Base-by-base conservation (phyloP, 2,113 vertebrate genomes). In the Menidia beryllina region DNA sequence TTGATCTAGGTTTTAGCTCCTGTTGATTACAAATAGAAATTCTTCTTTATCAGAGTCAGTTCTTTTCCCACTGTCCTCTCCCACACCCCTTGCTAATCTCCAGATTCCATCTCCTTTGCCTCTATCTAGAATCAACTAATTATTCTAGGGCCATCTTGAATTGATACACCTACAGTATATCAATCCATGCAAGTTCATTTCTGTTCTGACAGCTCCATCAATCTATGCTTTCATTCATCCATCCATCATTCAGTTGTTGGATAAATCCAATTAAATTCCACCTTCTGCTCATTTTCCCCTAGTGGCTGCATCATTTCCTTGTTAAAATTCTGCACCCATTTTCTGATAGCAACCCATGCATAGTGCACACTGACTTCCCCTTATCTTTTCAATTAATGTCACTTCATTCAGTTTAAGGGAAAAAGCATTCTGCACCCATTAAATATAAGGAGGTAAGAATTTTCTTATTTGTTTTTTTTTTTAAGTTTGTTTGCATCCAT, bases 221-320 rank as follows among this genome's bases (percentile, higher is more conserved):
- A 39, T n/a, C 12, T 27, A 39, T 48, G 3, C 25, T 19, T 24
- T 25, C 4, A 17, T 51, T 26, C 48, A 64, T 49, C 47, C 62
- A 76, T 70, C 49, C 49, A 69, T 76, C 72, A 34, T 66, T 69
- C 30, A 80, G 62, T 38, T 76, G 77, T 50, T 69, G 71, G 51
- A 51, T 69, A 60, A 69, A 79, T 82, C 65, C 39, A 71, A 77
- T 87, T 77, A 77, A 57, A 77, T 27, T 30, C 24, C 9, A 68
- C 17, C 17, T 15, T 63, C n/a, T 76, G 38, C 48, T 26, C 36
- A 14, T 75, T 72, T 41, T 45, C 43, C 49, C 57, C 13, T 39
- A 30, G 36, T 72, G 49, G 24, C 25, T 39, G 30, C 45, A 60
- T 56, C 13, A 34, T 41, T 59, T n/a, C n/a, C 20, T 8, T 17